Percentiles rank a stretch among this genome's conserved stretches.
phyloP scores from a whole-genome alignment of 2,113 vertebrate genomes.

The Oncorhynchus tshawytscha region DNA sequence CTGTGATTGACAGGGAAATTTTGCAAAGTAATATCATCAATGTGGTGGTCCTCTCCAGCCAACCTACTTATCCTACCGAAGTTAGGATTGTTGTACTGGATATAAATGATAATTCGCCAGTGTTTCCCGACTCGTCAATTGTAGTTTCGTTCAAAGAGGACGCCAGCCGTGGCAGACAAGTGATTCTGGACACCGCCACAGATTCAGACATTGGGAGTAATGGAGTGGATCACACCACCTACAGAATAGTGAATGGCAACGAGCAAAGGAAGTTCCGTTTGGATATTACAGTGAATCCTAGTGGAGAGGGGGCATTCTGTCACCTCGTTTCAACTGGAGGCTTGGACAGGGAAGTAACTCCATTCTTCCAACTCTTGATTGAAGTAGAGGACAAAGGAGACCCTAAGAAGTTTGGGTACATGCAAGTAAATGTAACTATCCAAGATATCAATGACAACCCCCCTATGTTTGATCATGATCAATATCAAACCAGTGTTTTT shows the following conservation, averaged over 20 bases:
- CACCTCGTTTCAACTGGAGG: conserved; percentile 92
- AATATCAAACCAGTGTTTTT: conserved; percentile 86
- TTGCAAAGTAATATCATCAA: conserved; percentile 89
- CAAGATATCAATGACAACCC: conserved; percentile 98
- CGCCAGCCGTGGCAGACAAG: conserved; percentile 92
- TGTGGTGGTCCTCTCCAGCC: conserved; percentile 95
- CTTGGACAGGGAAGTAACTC: conserved; percentile 86
- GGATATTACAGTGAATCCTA: conserved; percentile 95
- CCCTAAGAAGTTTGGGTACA: conserved; percentile 86
- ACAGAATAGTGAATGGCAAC: conserved; percentile 89
- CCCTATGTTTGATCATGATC: conserved; percentile 83
- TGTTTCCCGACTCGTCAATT: conserved; percentile 92
- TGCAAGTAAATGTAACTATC: conserved; percentile 94
- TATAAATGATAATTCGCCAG: conserved; percentile 93
- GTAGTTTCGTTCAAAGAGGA: conserved; percentile 96
- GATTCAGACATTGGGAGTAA: conserved; percentile 93
- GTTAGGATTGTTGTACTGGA: conserved; percentile 92
- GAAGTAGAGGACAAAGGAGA: conserved; percentile 95
- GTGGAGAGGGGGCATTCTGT: conserved; percentile 96
- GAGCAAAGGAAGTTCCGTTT: conserved; percentile 89
- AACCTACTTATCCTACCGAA: conserved; percentile 95
- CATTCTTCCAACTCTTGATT: conserved; percentile 88
- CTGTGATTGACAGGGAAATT: conserved; percentile 90
- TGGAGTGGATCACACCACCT: conserved; percentile 92
- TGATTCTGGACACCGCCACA: conserved; percentile 94